These are phyloP conservation scores for Ephestia elutella DNA, from an alignment of 1,140 invertebrate species.

Conservation along the genomic window DNA sequence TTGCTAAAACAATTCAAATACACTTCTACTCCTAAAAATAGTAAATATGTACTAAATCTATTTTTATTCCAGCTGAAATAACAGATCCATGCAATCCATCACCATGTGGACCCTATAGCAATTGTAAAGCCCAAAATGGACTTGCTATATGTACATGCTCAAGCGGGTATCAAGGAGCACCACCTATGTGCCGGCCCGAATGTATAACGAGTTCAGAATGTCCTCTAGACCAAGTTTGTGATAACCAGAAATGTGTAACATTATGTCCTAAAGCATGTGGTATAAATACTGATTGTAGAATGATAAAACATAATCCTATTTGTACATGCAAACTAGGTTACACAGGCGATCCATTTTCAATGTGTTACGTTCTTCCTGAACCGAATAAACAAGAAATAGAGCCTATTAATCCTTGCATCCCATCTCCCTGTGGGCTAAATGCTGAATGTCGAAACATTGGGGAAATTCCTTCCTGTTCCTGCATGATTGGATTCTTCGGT, in stretches of 20 bases:
- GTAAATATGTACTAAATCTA: not conserved
- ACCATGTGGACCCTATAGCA: constrained; percentile 79
- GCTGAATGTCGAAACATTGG: constrained; percentile 86
- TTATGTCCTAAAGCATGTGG: constrained; percentile 81
- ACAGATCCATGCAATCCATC: constrained; percentile 58
- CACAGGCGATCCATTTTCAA: constrained; percentile 82
- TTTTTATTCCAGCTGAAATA: constrained; percentile 42
- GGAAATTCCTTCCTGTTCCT: constrained; percentile 84
- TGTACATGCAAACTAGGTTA: constrained; percentile 82
- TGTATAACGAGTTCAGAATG: constrained; percentile 81
- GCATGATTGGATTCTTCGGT: constrained; percentile 80
- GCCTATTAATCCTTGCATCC: constrained; percentile 79
- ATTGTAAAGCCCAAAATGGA: constrained; percentile 69
- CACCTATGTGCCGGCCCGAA: constrained; percentile 80
- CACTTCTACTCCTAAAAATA: too few species aligned
- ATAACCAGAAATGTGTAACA: constrained; percentile 79
- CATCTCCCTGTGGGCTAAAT: constrained; percentile 89
- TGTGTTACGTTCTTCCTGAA: constrained; percentile 71
- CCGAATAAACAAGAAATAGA: constrained; percentile 27
- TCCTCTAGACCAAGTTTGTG: constrained; percentile 76
- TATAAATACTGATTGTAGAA: constrained; percentile 75
- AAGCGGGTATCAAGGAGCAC: constrained; percentile 77
- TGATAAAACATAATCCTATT: constrained; percentile 83
- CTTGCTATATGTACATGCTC: constrained; percentile 79
- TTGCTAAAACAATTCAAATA: too few species aligned